Base-by-base conservation (phyloP, 37 sponge, comb jelly and placozoan genomes). In the Halisarca cf. caerulea region DNA sequence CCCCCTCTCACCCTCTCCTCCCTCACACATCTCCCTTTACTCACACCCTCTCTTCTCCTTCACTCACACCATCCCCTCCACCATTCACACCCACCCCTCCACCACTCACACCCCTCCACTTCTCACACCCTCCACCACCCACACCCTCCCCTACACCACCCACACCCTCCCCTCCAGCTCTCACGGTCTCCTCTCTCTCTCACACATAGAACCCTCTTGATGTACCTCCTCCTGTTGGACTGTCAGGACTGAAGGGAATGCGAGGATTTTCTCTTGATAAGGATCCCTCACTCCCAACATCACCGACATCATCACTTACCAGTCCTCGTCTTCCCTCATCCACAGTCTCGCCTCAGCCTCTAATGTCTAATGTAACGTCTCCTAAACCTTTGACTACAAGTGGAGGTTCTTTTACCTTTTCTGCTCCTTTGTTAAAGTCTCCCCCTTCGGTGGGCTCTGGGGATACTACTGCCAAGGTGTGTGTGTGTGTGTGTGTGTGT, bases 401-500 rank as follows among this genome's bases (percentile, higher is more conserved):
- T 47, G 9, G 9, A 47, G 51, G 51, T 23, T 7, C 42, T 44
- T 74, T 11, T 40, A 41, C 25, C 0, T 74, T 74, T 74, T 32
- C 77, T n/a, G 25, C 77, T 1, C 77, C 77, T 17, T 21, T 37
- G 24, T n/a, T 41, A 2, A 74, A 39, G 44, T 74, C 77, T 24
- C 45, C 77, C 2, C 41, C n/a, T 44, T 44, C 42, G 25, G 24
- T 8, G 17, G 17, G 2, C 28, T 32, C 69, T 27, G 69, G n/a
- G n/a, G 36, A 8, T 36, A 74, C 2, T 18, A 8, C 44, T 36
- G 41, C 77, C 36, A 74, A 37, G 77, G 30, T 28, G 15, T 28
- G 7, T 8, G 33, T 68, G 30, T 61, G 64, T 61, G 64, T 61
- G 35, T 27, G 34, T 68, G 69, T 68, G 69, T 68, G 33, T 68